Base-by-base conservation (phyloP, 2,113 vertebrate genomes). In the Scopus umbretta region DNA sequence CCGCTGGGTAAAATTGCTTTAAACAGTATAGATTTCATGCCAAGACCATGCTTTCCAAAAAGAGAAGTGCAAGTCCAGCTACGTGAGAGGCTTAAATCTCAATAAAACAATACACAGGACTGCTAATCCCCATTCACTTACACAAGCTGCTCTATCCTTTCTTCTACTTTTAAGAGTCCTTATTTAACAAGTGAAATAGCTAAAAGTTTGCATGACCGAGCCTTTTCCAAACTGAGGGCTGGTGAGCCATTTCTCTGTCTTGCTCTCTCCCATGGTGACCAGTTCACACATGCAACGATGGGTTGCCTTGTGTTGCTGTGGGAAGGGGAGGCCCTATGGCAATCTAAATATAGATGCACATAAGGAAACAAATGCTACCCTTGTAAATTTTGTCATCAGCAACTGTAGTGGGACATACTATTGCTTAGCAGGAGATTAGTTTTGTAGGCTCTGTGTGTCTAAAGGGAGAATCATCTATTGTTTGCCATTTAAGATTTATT, bases 401-500 rank as follows among this genome's bases (percentile, higher is more conserved):
- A 94, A 92, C 95, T 90, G 96, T 78, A 58, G 84, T 23, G 70
- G 89, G 91, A 82, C 94, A 94, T 23, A 29, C 84, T 65, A 87
- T 75, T 90, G 86, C 95, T 87, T 87, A 87, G 94, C 90, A 81
- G 80, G 91, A 94, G 94, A 91, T 95, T 88, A 55, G 91, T 71
- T 95, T 73, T 80, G 84, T 62, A 83, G 91, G 70, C 62, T 94
- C 53, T 16, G n/a, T 40, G 62, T 19, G 62, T 94, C 91, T 92
- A 73, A 95, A 25, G 86, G 89, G 89, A 97, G 86, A 88, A 87
- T 56, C 91, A 76, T 80, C 94, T 59, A 95, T 97, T 97, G 96
- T 97, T 97, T 95, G 87, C 94, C 67, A 16, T 55, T 95, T 75
- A 73, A 97, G 94, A 96, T 97, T 97, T 97, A 97, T 83, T 80